These are phyloP conservation scores for Girardia tigrina DNA, from an alignment of 2,888 invertebrate genomes.

Conservation along the genomic window DNA sequence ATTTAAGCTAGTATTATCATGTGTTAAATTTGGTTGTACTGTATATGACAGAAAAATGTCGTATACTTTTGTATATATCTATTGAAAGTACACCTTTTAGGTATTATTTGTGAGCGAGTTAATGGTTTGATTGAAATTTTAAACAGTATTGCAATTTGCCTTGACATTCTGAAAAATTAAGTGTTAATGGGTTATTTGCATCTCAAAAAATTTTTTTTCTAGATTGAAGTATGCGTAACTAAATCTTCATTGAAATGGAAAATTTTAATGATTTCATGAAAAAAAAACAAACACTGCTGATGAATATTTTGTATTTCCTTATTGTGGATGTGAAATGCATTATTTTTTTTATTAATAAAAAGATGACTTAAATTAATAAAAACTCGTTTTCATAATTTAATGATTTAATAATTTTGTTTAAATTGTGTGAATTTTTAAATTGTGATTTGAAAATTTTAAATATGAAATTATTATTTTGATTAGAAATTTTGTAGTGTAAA, in stretches of 20 bases:
- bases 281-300: background rate
- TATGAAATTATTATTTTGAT: background rate
- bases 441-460: background rate
- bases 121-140: background rate
- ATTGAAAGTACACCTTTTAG: background rate
- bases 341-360: background rate
- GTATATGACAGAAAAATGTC: background rate
- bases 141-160: background rate
- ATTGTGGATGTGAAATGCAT: background rate
- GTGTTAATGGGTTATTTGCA: too few relatives aligned
- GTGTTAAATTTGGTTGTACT: conserved; percentile 9
- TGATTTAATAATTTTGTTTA: background rate
- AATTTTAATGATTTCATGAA: too few relatives aligned
- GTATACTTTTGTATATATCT: background rate
- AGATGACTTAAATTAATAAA: background rate
- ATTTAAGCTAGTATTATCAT: conserved; percentile 23
- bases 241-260: too few relatives aligned
- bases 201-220: too few relatives aligned
- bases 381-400: background rate
- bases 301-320: background rate
- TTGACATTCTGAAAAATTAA: too few relatives aligned
- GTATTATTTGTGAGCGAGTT: background rate
- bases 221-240: too few relatives aligned
- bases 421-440: background rate
- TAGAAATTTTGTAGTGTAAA: background rate